phyloP scores from a whole-genome alignment of 2,797 vertebrate genomes.

The Sitta carolinensis region DNA sequence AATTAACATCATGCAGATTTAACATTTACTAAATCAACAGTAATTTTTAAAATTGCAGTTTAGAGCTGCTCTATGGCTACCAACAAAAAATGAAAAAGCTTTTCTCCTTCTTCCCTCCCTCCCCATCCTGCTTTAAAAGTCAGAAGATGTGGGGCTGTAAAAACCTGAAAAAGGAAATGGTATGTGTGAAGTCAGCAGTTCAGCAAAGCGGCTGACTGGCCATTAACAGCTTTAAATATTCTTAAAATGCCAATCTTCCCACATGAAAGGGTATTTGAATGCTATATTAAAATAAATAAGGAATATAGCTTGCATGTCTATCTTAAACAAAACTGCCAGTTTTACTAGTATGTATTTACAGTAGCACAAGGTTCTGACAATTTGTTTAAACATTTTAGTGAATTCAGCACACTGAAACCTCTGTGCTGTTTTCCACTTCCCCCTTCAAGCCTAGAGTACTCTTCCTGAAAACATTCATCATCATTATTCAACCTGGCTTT shows the following conservation, averaged over 20 bases:
- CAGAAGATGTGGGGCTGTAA: conserved; percentile 58
- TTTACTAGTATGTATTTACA: neutral
- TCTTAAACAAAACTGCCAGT: neutral
- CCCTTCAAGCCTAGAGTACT: neutral
- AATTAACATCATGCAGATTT: neutral
- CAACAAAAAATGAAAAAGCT: conserved; percentile 46
- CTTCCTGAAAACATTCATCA: conserved; percentile 44
- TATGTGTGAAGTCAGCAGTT: conserved; percentile 69
- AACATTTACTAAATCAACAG: neutral
- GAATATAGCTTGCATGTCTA: neutral
- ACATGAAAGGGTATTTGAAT: conserved; percentile 49
- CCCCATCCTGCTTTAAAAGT: conserved; percentile 49
- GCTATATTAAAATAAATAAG: neutral
- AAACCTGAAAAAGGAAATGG: conserved; percentile 67
- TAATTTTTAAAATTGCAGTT: neutral
- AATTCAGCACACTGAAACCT: neutral
- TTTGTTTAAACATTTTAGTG: neutral
- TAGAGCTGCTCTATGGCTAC: neutral
- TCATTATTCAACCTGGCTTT: neutral
- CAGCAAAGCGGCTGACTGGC: conserved; percentile 33
- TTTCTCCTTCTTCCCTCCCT: neutral
- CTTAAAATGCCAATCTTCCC: conserved; percentile 41
- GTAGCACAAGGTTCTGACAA: neutral
- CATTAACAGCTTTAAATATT: conserved; percentile 60
- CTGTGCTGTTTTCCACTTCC: conserved; percentile 16